Percentiles rank a stretch among this genome's conserved stretches.
These are phyloP conservation scores for Chanos chanos DNA, from an alignment of 2,797 vertebrate species.

Conservation along the genomic window DNA sequence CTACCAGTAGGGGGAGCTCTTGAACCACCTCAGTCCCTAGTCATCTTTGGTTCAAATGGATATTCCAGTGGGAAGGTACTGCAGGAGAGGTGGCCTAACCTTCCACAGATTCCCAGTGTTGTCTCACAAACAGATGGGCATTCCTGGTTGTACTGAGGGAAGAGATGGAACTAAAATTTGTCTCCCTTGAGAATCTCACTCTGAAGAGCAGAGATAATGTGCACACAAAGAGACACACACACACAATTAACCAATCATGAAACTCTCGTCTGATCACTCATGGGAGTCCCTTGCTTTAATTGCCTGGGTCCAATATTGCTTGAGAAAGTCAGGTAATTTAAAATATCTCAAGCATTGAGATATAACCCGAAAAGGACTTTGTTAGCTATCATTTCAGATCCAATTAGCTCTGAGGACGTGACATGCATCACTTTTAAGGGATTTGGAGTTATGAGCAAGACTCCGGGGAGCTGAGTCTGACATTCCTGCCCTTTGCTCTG, in stretches of 20 bases:
- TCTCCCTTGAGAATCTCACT: conserved; percentile 17
- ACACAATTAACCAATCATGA: conserved; percentile 19
- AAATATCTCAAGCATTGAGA: conserved; percentile 48
- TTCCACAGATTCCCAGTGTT: conserved; percentile 37
- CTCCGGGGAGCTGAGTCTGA: conserved; percentile 9
- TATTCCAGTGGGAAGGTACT: conserved; percentile 13
- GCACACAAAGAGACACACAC: neutral
- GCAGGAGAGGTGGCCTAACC: conserved; percentile 30
- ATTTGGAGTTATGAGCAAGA: conserved; percentile 24
- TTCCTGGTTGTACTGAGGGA: conserved; percentile 32
- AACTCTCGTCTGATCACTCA: conserved; percentile 47
- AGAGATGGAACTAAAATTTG: conserved; percentile 26
- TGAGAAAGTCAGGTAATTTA: conserved; percentile 57
- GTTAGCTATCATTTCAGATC: conserved; percentile 46
- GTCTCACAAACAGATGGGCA: conserved; percentile 34
- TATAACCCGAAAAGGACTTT: conserved; percentile 47
- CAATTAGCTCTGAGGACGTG: conserved; percentile 49
- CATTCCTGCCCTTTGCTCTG: conserved; percentile 27
- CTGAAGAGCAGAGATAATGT: conserved; percentile 7
- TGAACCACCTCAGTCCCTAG: conserved; percentile 35
- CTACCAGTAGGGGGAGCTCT: conserved; percentile 67
- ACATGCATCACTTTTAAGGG: conserved; percentile 28
- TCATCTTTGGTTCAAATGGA: neutral
- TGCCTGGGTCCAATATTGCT: conserved; percentile 47
- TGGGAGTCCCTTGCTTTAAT: conserved; percentile 53